A percentile compares a stretch with the other conserved stretches of the same genome.
phyloP scores from a whole-genome alignment of 2,113 vertebrate genomes.

The Vanacampus margaritifer region DNA sequence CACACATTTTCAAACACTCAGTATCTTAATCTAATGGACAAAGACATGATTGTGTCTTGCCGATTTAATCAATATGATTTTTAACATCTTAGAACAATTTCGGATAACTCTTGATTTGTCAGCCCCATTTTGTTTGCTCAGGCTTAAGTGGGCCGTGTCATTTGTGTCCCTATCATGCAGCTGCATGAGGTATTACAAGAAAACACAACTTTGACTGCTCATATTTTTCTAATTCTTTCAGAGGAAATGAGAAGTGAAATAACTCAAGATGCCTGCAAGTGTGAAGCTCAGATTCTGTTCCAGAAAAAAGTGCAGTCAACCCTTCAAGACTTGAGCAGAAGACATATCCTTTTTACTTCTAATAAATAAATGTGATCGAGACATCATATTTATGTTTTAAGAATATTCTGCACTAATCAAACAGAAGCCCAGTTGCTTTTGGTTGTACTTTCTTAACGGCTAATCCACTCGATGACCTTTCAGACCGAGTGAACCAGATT shows the following conservation, averaged over 20 bases:
- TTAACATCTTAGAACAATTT: neutral
- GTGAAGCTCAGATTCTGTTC: conserved; percentile 84
- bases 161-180: neutral
- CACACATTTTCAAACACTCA: neutral
- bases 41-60: conserved; percentile 10
- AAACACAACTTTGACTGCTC: neutral
- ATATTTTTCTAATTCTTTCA: conserved; percentile 36
- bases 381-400: neutral
- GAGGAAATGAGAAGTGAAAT: conserved; percentile 71
- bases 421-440: neutral
- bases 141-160: neutral
- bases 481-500: conserved; percentile 76
- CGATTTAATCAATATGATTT: neutral
- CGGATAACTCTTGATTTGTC: neutral
- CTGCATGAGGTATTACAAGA: neutral
- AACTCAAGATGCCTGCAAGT: conserved; percentile 82
- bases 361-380: neutral
- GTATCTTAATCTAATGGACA: conserved; percentile 20
- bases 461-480: conserved; percentile 79
- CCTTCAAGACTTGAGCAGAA: conserved; percentile 80
- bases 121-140: neutral
- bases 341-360: conserved; percentile 85
- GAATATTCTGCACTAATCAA: neutral
- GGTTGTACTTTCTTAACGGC: conserved; percentile 75
- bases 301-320: conserved; percentile 80